A percentile compares a stretch with the other conserved stretches of the same genome.
Evolutionary conservation across 2,113 vertebrate genomes (phyloP).

Genomic region (Phylloscopus trochilus): DNA sequence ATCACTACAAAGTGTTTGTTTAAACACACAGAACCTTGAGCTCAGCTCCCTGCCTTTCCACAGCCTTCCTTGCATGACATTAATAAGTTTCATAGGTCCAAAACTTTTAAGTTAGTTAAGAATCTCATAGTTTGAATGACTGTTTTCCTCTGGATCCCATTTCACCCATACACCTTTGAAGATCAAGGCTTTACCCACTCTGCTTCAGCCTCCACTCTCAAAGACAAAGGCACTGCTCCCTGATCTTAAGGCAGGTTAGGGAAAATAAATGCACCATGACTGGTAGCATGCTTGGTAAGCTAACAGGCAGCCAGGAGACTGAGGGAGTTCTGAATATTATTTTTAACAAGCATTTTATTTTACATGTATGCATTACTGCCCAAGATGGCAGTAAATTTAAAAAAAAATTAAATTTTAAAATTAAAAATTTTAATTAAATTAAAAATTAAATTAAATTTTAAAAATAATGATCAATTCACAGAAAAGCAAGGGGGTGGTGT

Average conservation of each 20-base stretch:
- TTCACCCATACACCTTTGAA: not conserved
- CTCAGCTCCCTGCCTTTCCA: not conserved
- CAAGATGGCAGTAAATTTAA: not conserved
- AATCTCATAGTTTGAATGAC: not conserved
- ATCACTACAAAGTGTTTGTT: not conserved
- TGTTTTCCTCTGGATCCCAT: not conserved
- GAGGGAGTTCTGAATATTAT: not conserved
- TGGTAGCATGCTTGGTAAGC: not conserved
- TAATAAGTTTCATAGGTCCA: not conserved
- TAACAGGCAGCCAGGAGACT: not conserved
- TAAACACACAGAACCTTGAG: not conserved
- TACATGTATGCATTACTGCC: not conserved
- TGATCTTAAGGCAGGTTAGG: not conserved
- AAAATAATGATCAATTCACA: not conserved
- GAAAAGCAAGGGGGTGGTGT: not conserved
- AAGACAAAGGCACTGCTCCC: not conserved
- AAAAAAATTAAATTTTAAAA: not conserved
- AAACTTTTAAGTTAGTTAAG: not conserved
- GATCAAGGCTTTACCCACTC: not conserved
- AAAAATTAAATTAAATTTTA: not conserved
- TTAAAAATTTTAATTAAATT: too few species aligned
- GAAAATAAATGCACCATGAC: not conserved
- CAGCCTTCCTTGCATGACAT: not conserved
- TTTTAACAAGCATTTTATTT: not conserved
- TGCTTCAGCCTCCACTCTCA: not conserved